These are phyloP conservation scores for Muscicapa adusta DNA, from an alignment of 2,113 vertebrate species.

Conservation along the genomic window DNA sequence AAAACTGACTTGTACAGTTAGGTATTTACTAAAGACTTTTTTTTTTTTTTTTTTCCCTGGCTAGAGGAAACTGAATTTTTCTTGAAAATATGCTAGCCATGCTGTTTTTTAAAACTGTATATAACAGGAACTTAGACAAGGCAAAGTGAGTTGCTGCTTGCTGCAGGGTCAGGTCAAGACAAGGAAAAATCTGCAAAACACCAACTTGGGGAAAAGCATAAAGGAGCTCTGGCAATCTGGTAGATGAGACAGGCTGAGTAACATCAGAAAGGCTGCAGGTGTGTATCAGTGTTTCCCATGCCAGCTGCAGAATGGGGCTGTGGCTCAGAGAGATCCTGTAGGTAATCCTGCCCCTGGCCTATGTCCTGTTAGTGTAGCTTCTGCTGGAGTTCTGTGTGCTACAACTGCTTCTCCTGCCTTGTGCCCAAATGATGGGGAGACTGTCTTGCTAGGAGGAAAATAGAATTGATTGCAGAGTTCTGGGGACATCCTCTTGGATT, in stretches of 20 bases:
- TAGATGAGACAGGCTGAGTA: not conserved
- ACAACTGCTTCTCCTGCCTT: not conserved
- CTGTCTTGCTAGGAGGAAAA: not conserved
- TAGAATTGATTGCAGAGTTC: not conserved
- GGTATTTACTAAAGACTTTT: not conserved
- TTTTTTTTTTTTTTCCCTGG: not conserved
- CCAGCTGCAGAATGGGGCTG: not conserved
- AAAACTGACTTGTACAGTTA: conserved; percentile 5
- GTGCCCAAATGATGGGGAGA: not conserved
- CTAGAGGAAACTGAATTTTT: not conserved
- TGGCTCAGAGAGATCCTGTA: not conserved
- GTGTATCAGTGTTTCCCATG: not conserved
- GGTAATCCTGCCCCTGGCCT: not conserved
- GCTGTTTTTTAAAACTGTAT: not conserved
- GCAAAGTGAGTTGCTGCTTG: not conserved
- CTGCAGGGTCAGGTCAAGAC: not conserved
- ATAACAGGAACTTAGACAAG: not conserved
- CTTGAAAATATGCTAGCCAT: not conserved
- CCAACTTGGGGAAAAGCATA: not conserved
- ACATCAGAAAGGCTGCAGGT: not conserved
- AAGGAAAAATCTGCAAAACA: not conserved
- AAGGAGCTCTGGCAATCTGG: not conserved
- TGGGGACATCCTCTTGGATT: not conserved
- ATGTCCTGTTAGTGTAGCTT: not conserved
- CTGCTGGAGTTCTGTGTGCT: not conserved